These are phyloP conservation scores for Leptestheria dahalacensis DNA, from an alignment of 1,140 invertebrate genomes.

Conservation along the genomic window DNA sequence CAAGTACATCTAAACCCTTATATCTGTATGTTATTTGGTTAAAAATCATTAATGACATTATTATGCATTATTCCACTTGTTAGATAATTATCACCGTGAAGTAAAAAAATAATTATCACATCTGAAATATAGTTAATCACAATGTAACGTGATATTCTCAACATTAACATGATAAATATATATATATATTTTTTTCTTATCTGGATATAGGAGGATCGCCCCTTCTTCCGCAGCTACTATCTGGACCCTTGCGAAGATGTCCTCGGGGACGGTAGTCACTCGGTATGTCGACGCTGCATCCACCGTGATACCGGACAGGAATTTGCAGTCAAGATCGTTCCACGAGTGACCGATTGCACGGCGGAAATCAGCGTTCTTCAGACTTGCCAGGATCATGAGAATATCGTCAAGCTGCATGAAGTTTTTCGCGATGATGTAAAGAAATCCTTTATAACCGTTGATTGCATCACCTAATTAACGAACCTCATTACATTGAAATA, in stretches of 20 bases:
- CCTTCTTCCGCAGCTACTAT: slow-evolving; percentile 73
- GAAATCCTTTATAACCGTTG: no score
- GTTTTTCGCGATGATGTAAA: slow-evolving; percentile 63
- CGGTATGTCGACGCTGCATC: slow-evolving; percentile 67
- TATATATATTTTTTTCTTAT: no score
- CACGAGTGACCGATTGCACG: slow-evolving; percentile 52
- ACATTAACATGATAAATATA: no score
- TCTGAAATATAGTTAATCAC: no score
- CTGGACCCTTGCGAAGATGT: slow-evolving; percentile 47
- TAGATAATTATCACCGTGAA: slow-evolving; percentile 73
- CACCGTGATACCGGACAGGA: slow-evolving; percentile 49
- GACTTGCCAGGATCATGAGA: slow-evolving; percentile 68
- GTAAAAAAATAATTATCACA: slow-evolving; percentile 19
- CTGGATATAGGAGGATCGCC: slow-evolving; percentile 61
- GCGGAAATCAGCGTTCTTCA: slow-evolving; percentile 62
- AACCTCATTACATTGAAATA: no score
- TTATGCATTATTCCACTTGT: no score
- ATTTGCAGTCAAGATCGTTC: slow-evolving; percentile 84
- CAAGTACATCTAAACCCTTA: no score
- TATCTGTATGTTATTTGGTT: no score
- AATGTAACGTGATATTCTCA: no score
- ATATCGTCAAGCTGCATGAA: slow-evolving; percentile 72
- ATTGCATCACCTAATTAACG: no score
- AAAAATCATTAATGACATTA: no score
- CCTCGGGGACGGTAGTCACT: slow-evolving; percentile 77